A percentile compares a stretch with the other conserved stretches of the same genome.
phyloP scores from a whole-genome alignment of 2,113 vertebrate genomes.

The Scytalopus superciliaris region DNA sequence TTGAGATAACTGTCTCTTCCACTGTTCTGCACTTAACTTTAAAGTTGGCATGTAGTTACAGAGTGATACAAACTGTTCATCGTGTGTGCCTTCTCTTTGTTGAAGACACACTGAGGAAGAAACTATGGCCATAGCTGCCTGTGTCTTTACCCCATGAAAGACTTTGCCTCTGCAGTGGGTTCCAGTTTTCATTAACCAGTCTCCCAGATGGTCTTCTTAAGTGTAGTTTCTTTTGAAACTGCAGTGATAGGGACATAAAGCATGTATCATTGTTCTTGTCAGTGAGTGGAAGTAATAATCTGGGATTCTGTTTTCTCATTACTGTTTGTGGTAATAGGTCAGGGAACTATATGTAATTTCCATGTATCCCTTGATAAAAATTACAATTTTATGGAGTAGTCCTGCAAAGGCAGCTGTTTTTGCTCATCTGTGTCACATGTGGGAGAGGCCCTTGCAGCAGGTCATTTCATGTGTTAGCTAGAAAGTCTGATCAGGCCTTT shows the following conservation, averaged over 20 bases:
- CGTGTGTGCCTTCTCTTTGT: background rate
- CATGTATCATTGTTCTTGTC: background rate
- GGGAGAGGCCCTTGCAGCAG: slow-evolving; percentile 4
- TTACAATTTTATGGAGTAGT: background rate
- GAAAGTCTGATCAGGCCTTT: background rate
- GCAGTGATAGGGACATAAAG: background rate
- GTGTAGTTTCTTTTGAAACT: background rate
- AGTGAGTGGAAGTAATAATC: slow-evolving; percentile 16
- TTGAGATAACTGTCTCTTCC: background rate
- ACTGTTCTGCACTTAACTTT: background rate
- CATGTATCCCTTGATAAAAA: slow-evolving; percentile 40
- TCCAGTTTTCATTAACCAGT: background rate
- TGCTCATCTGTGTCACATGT: background rate
- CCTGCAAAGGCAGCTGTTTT: slow-evolving; percentile 34
- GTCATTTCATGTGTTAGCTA: background rate
- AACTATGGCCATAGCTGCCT: background rate
- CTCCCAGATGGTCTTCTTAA: background rate
- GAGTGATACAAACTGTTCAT: background rate
- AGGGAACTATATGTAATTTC: slow-evolving; percentile 33
- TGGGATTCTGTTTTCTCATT: slow-evolving; percentile 37
- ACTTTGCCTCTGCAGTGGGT: background rate
- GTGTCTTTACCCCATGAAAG: background rate
- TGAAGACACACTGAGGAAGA: background rate
- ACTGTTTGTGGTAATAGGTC: slow-evolving; percentile 33
- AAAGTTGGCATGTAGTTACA: background rate